phyloP scores from a whole-genome alignment of 2,797 vertebrate genomes.

The Atherinosoma microstoma region DNA sequence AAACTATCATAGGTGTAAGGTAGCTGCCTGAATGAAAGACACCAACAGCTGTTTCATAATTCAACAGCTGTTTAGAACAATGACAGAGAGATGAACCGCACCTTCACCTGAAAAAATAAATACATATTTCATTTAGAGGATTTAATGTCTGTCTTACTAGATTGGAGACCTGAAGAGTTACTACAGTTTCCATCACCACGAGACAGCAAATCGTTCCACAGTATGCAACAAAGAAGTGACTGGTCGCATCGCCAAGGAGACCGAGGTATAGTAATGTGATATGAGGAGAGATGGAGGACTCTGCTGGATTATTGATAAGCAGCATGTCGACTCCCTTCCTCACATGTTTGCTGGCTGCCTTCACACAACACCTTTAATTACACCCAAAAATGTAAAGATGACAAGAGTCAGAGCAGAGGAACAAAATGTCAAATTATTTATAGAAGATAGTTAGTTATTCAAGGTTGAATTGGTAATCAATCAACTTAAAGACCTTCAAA shows the following conservation, averaged over 20 bases:
- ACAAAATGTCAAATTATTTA: not conserved
- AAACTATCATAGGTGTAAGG: constrained; percentile 79
- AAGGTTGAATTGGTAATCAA: too few species aligned
- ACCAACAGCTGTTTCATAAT: constrained; percentile 75
- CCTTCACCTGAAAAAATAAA: constrained; percentile 17
- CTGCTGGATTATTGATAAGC: constrained; percentile 87
- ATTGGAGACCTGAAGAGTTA: constrained; percentile 90
- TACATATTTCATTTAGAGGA: constrained; percentile 8
- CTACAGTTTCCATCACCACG: constrained; percentile 91
- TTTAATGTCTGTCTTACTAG: constrained; percentile 77
- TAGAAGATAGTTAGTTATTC: not conserved
- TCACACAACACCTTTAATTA: not conserved
- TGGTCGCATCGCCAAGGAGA: constrained; percentile 90
- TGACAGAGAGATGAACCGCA: constrained; percentile 12
- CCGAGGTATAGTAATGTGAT: constrained; percentile 89
- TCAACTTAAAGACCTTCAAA: not conserved
- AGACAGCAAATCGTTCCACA: constrained; percentile 87
- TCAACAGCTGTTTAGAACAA: constrained; percentile 66
- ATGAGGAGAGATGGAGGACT: constrained; percentile 57
- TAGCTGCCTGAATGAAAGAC: constrained; percentile 72
- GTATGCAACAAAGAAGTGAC: constrained; percentile 87
- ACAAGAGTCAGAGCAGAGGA: constrained; percentile 4
- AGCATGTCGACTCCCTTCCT: constrained; percentile 60
- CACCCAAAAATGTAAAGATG: constrained; percentile 2
- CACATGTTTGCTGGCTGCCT: constrained; percentile 13